These are phyloP conservation scores for Lacerta agilis DNA, from an alignment of 2,797 vertebrate genomes.

Conservation along the genomic window DNA sequence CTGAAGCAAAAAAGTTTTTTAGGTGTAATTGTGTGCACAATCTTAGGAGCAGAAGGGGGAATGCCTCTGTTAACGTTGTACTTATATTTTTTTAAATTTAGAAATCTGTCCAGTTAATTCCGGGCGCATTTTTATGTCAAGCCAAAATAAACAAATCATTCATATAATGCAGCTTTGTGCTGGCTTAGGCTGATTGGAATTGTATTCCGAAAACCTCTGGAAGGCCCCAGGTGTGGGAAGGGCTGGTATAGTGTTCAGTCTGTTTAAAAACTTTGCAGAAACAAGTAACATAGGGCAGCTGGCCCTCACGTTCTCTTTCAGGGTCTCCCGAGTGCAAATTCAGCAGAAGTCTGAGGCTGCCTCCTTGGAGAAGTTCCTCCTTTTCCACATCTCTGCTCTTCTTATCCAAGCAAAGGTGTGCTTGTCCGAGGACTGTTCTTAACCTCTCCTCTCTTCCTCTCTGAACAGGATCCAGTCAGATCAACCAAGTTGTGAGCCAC, in stretches of 20 bases:
- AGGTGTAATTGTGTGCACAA: neutral
- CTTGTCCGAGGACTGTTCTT: fast-evolving
- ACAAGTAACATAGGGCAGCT: neutral
- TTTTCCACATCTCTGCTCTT: too few relatives aligned
- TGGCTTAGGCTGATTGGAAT: too few relatives aligned
- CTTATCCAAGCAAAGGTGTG: too few relatives aligned
- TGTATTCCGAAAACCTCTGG: too few relatives aligned
- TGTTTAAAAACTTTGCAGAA: neutral
- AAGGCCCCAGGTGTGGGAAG: too few relatives aligned
- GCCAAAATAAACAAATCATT: neutral
- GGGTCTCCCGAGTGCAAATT: neutral
- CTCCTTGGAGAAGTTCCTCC: neutral
- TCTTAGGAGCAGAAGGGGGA: neutral
- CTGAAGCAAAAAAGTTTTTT: neutral
- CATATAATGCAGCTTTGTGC: too few relatives aligned
- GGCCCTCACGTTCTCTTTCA: neutral
- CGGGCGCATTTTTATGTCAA: neutral
- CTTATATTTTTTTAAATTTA: neutral
- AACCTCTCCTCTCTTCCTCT: neutral
- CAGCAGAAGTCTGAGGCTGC: neutral
- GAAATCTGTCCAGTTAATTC: neutral
- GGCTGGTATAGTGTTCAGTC: neutral
- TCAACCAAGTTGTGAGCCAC: constrained; percentile 91
- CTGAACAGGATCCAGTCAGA: constrained; percentile 82
- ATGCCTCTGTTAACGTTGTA: too few relatives aligned